Evolutionary conservation across 1,140 invertebrate species (phyloP), one percentile per base, ranked within the genome.

Genomic region (Lordiphosa clarofinis): DNA sequence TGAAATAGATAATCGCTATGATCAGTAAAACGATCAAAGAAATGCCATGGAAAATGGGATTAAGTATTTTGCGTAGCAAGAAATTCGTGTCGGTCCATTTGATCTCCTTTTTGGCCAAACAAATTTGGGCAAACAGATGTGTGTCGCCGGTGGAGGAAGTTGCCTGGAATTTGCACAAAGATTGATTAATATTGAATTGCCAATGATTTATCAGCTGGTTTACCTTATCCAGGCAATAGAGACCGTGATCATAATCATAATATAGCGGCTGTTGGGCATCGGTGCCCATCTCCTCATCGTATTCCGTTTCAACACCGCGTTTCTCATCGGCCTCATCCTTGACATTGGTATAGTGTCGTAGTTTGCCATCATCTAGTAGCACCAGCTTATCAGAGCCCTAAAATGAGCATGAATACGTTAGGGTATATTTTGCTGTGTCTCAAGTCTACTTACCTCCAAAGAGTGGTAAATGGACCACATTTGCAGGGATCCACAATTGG

Each of bases 181-280:
- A 24, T 4, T 1, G 21, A 24, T 24, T 24, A 24, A 6, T 4
- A 24, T 4, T 11, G 8, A 5, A 2, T 7, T 6, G 4, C 6
- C 15, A 24, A 4, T 33, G 13, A 6, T 31, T 13, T 11, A 12
- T 8, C 1, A 24, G 6, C 21, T 24, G 5, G 4, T 24, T 6
- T 87, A 94, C 94, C 90, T 94, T 95, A 74, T 96, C 95, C 46
- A 94, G 90, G 75, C 95, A 96, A 82, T 95, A 96, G 89, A 93
- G 92, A 21, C 93, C 93, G 55, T 92, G 92, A 9, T 90, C 89
- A 78, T 95, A 95, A 78, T 95, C 94, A 66, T 94, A 92, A 71
- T 91, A 93, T 12, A 92, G 89, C 24, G 75, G 55, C 36, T 84
- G 70, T 48, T 88, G 47, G 64, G 89, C 61, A 69, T 89, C 61